Percentiles rank a stretch among this genome's conserved stretches.
Evolutionary conservation across 2,888 invertebrate species (phyloP).

Genomic region (Lasioglossum zephyrum): DNA sequence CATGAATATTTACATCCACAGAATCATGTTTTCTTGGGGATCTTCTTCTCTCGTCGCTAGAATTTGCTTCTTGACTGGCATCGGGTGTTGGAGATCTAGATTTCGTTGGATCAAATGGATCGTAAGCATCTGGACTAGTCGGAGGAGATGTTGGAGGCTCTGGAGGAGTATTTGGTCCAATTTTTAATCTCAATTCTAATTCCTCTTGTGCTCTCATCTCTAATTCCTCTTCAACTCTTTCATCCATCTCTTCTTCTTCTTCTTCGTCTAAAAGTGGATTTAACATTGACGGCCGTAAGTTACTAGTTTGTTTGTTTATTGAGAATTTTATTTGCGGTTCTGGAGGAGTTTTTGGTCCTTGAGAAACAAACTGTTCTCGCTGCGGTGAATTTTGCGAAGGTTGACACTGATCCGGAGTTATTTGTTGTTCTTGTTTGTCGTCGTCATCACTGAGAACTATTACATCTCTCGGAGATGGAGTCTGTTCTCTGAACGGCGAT

Average conservation of each 20-base stretch:
- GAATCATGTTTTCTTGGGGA: slow-evolving; percentile 78
- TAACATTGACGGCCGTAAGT: slow-evolving; percentile 79
- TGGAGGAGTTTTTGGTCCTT: slow-evolving; percentile 91
- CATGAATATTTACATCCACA: slow-evolving; percentile 60
- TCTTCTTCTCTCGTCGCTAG: slow-evolving; percentile 76
- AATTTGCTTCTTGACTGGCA: slow-evolving; percentile 75
- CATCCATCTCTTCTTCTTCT: slow-evolving; percentile 82
- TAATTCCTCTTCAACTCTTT: slow-evolving; percentile 81
- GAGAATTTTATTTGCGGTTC: slow-evolving; percentile 90
- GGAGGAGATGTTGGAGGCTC: slow-evolving; percentile 89
- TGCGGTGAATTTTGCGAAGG: slow-evolving; percentile 76
- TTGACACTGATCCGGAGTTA: slow-evolving; percentile 74
- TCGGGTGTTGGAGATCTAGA: slow-evolving; percentile 88
- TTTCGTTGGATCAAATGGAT: slow-evolving; percentile 96
- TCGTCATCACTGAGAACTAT: slow-evolving; percentile 95
- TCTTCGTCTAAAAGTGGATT: slow-evolving; percentile 87
- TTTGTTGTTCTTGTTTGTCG: slow-evolving; percentile 81
- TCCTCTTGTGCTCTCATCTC: slow-evolving; percentile 83
- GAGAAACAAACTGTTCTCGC: slow-evolving; percentile 79
- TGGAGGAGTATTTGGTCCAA: slow-evolving; percentile 90
- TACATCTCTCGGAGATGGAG: slow-evolving; percentile 92
- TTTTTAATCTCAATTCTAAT: slow-evolving; percentile 80
- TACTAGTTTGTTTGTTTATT: slow-evolving; percentile 82
- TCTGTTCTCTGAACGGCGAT: slow-evolving; percentile 93
- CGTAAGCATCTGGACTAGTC: slow-evolving; percentile 93